Evolutionary conservation across 2,888 invertebrate species (phyloP).

Genomic region (Eupithecia dodoneata): DNA sequence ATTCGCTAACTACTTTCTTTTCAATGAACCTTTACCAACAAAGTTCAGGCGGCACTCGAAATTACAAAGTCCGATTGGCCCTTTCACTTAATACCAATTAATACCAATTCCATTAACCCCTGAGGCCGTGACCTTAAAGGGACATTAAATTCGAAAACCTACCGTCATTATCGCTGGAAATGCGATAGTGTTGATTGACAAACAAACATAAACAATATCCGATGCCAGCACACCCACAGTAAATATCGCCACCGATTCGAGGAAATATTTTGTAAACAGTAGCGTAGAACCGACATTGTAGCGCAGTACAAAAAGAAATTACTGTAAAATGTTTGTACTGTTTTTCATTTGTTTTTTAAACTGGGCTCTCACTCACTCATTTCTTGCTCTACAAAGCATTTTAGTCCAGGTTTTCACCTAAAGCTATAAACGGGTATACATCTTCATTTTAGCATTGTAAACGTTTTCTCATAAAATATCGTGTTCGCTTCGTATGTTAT

Average conservation of each 20-base stretch:
- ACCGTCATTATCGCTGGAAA: constrained; percentile 52
- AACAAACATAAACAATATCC: constrained; percentile 52
- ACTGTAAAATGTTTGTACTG: neutral
- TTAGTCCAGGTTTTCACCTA: too few species aligned
- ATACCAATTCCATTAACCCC: constrained; percentile 35
- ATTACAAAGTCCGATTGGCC: neutral
- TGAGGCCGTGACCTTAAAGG: constrained; percentile 43
- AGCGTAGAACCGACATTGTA: neutral
- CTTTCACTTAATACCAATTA: constrained; percentile 25
- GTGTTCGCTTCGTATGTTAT: too few species aligned
- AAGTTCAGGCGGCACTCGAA: neutral
- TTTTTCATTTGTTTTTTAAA: neutral
- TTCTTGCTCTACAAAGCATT: too few species aligned
- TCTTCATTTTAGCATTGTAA: too few species aligned
- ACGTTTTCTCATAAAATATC: too few species aligned
- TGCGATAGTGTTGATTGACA: constrained; percentile 53
- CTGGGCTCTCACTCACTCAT: too few species aligned
- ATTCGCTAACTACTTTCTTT: neutral
- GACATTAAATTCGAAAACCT: constrained; percentile 49
- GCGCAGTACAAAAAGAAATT: neutral
- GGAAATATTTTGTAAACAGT: constrained; percentile 9
- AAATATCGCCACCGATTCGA: constrained; percentile 12
- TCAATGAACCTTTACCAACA: neutral
- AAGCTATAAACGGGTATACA: too few species aligned
- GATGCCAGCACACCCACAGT: constrained; percentile 28